Evolutionary conservation across 2,797 vertebrate species (phyloP).

Genomic region (Enteromius argenteus): DNA sequence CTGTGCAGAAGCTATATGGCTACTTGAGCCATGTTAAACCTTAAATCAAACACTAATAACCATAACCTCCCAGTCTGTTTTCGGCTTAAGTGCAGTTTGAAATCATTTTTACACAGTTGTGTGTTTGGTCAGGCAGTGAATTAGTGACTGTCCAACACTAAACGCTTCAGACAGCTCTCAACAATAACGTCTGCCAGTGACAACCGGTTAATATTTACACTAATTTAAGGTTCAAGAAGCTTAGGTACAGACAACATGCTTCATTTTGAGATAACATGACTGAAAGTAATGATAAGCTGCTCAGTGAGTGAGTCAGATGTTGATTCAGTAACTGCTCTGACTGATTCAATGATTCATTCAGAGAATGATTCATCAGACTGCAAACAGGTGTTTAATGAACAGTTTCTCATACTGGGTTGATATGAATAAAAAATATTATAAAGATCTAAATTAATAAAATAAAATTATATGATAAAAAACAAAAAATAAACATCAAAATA

Average conservation of each 20-base stretch:
- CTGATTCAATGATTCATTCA: neutral
- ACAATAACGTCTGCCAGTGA: neutral
- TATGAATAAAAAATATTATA: neutral
- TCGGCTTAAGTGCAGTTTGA: neutral
- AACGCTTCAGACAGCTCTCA: neutral
- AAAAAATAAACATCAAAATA: neutral
- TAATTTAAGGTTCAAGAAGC: neutral
- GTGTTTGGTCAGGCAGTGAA: neutral
- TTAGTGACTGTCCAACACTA: neutral
- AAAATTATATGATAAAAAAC: neutral
- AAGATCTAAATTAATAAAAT: no score
- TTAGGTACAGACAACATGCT: neutral
- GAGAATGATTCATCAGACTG: neutral
- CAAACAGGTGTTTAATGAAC: neutral
- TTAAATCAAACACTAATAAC: neutral
- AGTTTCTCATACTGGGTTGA: neutral
- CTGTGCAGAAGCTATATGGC: neutral
- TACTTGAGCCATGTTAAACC: neutral
- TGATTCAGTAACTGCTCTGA: neutral
- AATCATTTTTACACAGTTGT: neutral
- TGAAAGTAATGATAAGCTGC: neutral
- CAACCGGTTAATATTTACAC: slow-evolving; percentile 8
- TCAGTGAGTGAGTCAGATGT: neutral
- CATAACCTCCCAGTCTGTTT: slow-evolving; percentile 8
- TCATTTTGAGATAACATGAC: neutral